Evolutionary conservation across 2,888 invertebrate genomes (phyloP).

Genomic region (Drosophila sordidula): DNA sequence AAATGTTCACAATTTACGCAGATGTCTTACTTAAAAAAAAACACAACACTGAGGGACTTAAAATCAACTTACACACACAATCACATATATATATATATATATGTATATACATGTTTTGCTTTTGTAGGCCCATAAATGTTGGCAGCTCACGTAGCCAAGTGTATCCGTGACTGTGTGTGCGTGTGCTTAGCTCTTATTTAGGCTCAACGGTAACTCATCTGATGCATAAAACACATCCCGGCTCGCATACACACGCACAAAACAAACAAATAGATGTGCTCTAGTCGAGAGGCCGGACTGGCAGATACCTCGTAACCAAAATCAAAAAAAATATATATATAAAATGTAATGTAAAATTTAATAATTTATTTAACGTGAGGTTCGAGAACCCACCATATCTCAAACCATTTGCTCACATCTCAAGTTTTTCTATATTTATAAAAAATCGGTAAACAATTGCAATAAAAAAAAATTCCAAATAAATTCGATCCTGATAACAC

Average conservation of each 20-base stretch:
- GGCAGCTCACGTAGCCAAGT: slow-evolving; percentile 23
- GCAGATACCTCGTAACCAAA: neutral
- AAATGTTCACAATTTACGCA: slow-evolving; percentile 49
- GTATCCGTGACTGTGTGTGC: slow-evolving; percentile 6
- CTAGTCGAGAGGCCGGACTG: neutral
- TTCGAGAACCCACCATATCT: no score
- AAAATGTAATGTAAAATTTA: no score
- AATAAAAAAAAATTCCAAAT: no score
- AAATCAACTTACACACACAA: neutral
- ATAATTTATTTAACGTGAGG: no score
- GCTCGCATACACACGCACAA: neutral
- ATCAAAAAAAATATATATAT: no score
- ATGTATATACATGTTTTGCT: neutral
- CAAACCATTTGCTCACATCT: no score
- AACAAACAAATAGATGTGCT: neutral
- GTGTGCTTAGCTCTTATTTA: slow-evolving; percentile 49
- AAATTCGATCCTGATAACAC: no score
- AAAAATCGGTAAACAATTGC: no score
- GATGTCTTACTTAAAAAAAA: slow-evolving; percentile 29
- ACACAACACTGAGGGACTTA: neutral
- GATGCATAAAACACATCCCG: slow-evolving; percentile 16
- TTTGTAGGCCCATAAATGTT: slow-evolving; percentile 33
- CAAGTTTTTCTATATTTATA: no score
- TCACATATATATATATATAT: no score
- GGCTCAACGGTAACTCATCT: slow-evolving; percentile 26